These are phyloP conservation scores for Masticophis lateralis DNA, from an alignment of 2,797 vertebrate genomes.

Conservation along the genomic window DNA sequence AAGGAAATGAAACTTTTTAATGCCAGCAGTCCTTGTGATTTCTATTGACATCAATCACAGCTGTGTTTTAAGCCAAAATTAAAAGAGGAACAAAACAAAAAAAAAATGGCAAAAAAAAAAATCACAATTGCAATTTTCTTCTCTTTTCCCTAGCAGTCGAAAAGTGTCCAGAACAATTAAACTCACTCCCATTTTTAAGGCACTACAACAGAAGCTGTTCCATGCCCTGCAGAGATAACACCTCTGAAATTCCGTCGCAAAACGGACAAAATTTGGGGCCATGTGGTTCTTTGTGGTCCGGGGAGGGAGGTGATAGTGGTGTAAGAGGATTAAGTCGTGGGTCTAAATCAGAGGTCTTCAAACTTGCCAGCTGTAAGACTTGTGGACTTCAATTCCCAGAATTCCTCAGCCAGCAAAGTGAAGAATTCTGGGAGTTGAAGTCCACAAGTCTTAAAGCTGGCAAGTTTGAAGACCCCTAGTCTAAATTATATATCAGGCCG, in stretches of 20 bases:
- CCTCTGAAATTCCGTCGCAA: background rate
- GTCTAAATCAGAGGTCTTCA: background rate
- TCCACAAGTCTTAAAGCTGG: too few relatives aligned
- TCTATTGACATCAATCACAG: background rate
- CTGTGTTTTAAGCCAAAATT: background rate
- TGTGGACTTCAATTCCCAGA: too few relatives aligned
- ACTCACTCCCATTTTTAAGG: background rate
- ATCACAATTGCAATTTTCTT: background rate
- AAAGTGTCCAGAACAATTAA: background rate
- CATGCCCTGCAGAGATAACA: background rate
- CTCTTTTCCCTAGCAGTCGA: background rate
- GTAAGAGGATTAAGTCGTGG: background rate
- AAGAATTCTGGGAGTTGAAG: too few relatives aligned
- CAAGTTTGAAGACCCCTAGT: background rate
- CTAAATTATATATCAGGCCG: background rate
- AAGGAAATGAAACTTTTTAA: background rate
- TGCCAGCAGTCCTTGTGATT: too few relatives aligned
- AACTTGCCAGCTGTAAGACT: too few relatives aligned
- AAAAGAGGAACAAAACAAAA: background rate
- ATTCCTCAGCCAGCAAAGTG: too few relatives aligned
- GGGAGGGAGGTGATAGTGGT: fast-evolving
- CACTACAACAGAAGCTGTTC: background rate
- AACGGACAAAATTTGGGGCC: background rate
- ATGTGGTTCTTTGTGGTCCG: background rate
- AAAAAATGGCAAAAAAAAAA: background rate